Evolutionary conservation across 2,888 invertebrate species (phyloP).

Genomic region (Philaethria dido): DNA sequence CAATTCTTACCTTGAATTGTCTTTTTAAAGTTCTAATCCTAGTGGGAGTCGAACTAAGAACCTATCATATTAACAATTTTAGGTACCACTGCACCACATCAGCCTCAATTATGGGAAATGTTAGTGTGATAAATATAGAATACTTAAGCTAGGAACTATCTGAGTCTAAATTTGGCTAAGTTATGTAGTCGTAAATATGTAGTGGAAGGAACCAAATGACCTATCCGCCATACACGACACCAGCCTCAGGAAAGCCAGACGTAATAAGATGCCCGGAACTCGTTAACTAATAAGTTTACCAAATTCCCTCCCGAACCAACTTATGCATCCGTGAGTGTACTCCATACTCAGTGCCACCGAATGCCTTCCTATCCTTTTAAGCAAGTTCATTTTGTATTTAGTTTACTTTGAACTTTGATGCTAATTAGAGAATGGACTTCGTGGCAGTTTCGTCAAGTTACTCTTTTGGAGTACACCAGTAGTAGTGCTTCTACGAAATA

Average conservation of each 20-base stretch:
- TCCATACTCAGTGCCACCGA: not conserved
- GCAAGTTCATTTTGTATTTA: conserved; percentile 2
- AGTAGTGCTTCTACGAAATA: not conserved
- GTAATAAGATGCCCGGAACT: conserved; percentile 17
- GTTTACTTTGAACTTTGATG: conserved; percentile 4
- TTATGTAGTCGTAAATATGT: not conserved
- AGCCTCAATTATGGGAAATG: not conserved
- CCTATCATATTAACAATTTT: too few relatives aligned
- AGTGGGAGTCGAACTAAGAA: too few relatives aligned
- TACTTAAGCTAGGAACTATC: not conserved
- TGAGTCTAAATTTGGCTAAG: not conserved
- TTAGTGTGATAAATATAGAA: not conserved
- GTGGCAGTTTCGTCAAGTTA: not conserved
- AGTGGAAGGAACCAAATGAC: not conserved
- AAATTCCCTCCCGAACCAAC: not conserved
- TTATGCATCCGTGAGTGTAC: not conserved
- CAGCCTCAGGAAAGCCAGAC: conserved; percentile 1
- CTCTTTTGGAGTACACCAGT: not conserved
- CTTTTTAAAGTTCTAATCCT: too few relatives aligned
- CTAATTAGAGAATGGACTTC: conserved; percentile 1
- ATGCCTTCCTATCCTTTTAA: not conserved
- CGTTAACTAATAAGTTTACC: conserved; percentile 17
- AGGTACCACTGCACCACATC: too few relatives aligned
- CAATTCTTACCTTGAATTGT: too few relatives aligned
- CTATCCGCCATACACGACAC: not conserved